phyloP scores from a whole-genome alignment of 2,888 invertebrate genomes.

The Xestia c-nigrum region DNA sequence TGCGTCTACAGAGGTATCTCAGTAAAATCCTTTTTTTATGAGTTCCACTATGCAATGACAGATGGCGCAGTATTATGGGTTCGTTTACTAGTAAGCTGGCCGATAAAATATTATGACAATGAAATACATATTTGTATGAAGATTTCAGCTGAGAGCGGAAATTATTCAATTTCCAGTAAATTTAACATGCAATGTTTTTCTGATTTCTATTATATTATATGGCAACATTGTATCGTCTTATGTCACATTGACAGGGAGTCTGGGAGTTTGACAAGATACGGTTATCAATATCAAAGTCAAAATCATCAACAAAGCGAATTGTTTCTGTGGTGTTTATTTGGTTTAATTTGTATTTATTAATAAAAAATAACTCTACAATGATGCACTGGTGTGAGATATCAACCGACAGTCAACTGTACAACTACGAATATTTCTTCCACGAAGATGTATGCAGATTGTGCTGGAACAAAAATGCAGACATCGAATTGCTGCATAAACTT shows the following conservation, averaged over 20 bases:
- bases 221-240: neutral
- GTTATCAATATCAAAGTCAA: too few species aligned
- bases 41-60: neutral
- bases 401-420: constrained; percentile 71
- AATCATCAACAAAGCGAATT: constrained; percentile 43
- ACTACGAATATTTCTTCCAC: constrained; percentile 80
- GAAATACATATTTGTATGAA: too few species aligned
- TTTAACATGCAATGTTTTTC: neutral
- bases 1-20: too few species aligned
- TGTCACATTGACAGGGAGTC: neutral
- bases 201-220: neutral
- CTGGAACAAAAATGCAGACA: constrained; percentile 77
- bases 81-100: neutral
- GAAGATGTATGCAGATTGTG: constrained; percentile 83
- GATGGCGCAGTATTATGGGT: neutral
- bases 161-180: neutral
- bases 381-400: constrained; percentile 68
- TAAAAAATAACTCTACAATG: constrained; percentile 21
- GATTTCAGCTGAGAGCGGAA: neutral
- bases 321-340: constrained; percentile 8
- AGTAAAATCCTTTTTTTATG: too few species aligned
- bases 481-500: constrained; percentile 66
- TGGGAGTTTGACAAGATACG: constrained; percentile 16
- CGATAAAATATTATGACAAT: neutral
- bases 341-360: constrained; percentile 6